Evolutionary conservation across 1,140 invertebrate genomes (phyloP), one percentile per base, ranked within the genome.

Genomic region (Sycophaga agraensis): DNA sequence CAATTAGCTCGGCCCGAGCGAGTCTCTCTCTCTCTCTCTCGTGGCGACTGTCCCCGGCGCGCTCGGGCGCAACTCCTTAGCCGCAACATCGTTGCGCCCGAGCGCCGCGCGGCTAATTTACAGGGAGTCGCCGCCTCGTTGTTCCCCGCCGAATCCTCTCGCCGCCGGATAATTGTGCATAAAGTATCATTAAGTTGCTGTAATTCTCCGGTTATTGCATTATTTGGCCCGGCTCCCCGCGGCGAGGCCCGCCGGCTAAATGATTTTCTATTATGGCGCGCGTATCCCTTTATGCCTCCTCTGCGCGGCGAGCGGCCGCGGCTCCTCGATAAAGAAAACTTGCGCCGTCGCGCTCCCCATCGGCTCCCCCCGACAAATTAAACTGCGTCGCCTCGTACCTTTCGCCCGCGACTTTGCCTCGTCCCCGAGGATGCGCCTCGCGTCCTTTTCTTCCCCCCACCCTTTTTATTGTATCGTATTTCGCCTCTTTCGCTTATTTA

Each of bases 181-280:
- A 78, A 79, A 77, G 70, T 75, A 77, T 77, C 75, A 78, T 77
- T 73, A 77, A 76, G 68, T 76, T 73, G 70, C 73, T 70, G 75
- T 77, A 77, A 76, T 76, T 79, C 73, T 77, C 74, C 61, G 60
- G 70, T 77, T 77, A 77, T 78, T 79, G 73, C 74, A 73, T 79
- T 79, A 79, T 79, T 79, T 79, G 78, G 73, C 68, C 43, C 55
- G 71, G 68, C 66, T 12, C 68, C 75, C 75, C 61, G 72, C 71
- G 69, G 75, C 56, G 16, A 66, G 63, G 72, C 57, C 69, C 62
- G 28, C 2, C 14, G 21, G 45, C 5, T 26, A 40, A 42, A 59
- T 50, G 40, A 59, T 59, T 49, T 50, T 50, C 46, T 50, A 59
- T 59, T 59, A 59, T 42, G 19, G 5, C 26, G 21, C 21, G 14